Percentiles rank a stretch among this genome's conserved stretches.
Conservation (phyloP, 2,797 vertebrate genomes). For the Parauchenoglanis punctatus region DNA sequence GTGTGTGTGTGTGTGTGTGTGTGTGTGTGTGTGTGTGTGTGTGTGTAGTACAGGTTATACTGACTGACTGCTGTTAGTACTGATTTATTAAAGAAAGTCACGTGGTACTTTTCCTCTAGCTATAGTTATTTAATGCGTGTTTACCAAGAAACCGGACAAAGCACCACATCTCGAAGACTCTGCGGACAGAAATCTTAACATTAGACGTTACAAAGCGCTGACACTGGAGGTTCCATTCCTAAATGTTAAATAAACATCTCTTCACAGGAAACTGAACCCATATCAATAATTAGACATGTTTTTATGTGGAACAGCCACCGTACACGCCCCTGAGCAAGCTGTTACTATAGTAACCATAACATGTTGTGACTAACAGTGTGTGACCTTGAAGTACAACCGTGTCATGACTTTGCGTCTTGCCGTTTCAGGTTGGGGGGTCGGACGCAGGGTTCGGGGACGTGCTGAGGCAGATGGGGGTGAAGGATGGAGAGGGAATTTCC, state of each 20-base stretch:
- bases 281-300: not conserved
- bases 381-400: not conserved
- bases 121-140: not conserved
- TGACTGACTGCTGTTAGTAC: not conserved
- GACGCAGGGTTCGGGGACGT: slow-evolving; percentile 70
- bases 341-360: not conserved
- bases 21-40: no score
- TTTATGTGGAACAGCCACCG: not conserved
- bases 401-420: not conserved
- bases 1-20: no score
- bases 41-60: not conserved
- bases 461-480: slow-evolving; percentile 73
- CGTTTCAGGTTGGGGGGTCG: slow-evolving; percentile 46
- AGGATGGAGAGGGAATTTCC: slow-evolving; percentile 75
- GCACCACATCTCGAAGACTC: not conserved
- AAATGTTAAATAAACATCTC: not conserved
- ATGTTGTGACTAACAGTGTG: not conserved
- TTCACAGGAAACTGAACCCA: not conserved
- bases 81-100: not conserved
- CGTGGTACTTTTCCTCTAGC: not conserved
- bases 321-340: not conserved
- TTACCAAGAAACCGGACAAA: not conserved
- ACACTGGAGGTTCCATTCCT: not conserved
- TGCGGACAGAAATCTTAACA: not conserved
- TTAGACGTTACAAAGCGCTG: not conserved